A percentile compares a stretch with the other conserved stretches of the same genome.
Evolutionary conservation across 2,797 vertebrate genomes (phyloP).

Genomic region (Gymnoscopelus braueri): DNA sequence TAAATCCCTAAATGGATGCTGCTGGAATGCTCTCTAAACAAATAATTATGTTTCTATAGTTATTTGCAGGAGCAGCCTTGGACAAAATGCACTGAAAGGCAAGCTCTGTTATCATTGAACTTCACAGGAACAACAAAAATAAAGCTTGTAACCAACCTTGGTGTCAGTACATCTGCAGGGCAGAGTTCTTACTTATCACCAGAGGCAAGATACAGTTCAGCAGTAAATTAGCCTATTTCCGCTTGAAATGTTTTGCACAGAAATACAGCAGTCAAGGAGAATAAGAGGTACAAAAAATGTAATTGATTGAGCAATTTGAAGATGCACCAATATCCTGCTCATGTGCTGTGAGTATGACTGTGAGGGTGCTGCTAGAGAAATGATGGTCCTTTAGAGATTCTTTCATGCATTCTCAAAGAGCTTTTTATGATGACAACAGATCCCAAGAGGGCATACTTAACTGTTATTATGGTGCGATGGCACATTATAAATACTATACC

Average conservation of each 20-base stretch:
- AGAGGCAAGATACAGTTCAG: constrained; percentile 50
- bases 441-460: constrained; percentile 6
- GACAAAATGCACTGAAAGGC: constrained; percentile 55
- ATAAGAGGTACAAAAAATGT: constrained; percentile 17
- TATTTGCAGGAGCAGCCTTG: constrained; percentile 47
- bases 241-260: constrained; percentile 25
- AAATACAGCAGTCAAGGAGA: constrained; percentile 39
- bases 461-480: constrained; percentile 29
- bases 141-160: constrained; percentile 30
- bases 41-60: constrained; percentile 36
- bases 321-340: constrained; percentile 27
- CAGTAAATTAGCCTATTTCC: constrained; percentile 42
- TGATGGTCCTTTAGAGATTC: neutral
- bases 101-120: constrained; percentile 26
- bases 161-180: too few relatives aligned
- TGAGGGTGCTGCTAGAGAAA: constrained; percentile 9
- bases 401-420: constrained; percentile 26
- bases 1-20: constrained; percentile 17
- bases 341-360: neutral
- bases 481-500: neutral
- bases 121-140: constrained; percentile 48
- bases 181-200: constrained; percentile 45
- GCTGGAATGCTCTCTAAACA: constrained; percentile 42
- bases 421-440: constrained; percentile 31
- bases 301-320: constrained; percentile 32